Evolutionary conservation across 2,888 invertebrate species (phyloP).

Genomic region (Coleophora flavipennella): DNA sequence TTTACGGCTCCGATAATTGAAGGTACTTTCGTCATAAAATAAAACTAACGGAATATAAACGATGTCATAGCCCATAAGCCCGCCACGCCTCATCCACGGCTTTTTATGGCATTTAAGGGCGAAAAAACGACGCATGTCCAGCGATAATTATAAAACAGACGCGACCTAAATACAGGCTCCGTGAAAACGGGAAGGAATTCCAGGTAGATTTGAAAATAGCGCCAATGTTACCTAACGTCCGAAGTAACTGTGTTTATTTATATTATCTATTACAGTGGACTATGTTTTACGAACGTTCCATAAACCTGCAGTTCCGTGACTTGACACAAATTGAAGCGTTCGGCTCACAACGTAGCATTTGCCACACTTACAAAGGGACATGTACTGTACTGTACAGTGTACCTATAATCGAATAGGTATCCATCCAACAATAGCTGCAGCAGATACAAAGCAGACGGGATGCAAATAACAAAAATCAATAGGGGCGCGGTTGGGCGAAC

Average conservation of each 20-base stretch:
- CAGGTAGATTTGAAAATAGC: constrained; percentile 56
- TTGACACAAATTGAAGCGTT: neutral
- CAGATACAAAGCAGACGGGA: constrained; percentile 61
- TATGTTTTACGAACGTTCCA: neutral
- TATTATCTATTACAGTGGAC: constrained; percentile 4
- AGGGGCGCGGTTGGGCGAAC: constrained; percentile 45
- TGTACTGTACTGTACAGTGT: too few species aligned
- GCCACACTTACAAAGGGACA: constrained; percentile 23
- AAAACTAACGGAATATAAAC: constrained; percentile 10
- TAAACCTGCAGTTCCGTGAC: neutral
- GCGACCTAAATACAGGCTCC: constrained; percentile 57
- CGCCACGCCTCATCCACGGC: constrained; percentile 17
- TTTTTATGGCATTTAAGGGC: constrained; percentile 16
- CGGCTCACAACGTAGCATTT: neutral
- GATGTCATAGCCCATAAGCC: constrained; percentile 13
- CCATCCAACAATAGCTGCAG: constrained; percentile 57
- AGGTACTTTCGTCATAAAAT: too few species aligned
- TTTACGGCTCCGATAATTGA: constrained; percentile 3
- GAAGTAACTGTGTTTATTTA: constrained; percentile 17
- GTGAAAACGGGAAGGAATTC: constrained; percentile 35
- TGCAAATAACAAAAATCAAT: constrained; percentile 72
- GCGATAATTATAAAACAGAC: constrained; percentile 57
- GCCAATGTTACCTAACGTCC: constrained; percentile 18
- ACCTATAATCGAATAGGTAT: constrained; percentile 35
- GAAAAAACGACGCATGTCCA: constrained; percentile 46